Conservation (phyloP, 1,140 invertebrate species). For the Papilio xuthus region DNA sequence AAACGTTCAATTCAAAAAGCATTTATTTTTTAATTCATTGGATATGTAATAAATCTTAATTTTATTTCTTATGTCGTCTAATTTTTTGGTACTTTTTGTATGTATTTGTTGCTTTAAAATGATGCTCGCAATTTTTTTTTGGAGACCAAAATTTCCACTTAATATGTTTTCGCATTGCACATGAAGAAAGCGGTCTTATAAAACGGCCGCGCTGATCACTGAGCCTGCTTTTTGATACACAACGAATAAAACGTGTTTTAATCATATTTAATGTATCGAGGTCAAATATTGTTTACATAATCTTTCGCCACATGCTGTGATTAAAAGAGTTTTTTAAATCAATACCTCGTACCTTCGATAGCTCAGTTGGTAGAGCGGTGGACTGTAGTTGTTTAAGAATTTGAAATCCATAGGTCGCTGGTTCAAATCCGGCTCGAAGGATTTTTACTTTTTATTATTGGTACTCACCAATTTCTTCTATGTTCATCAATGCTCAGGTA, state of each 20-base stretch:
- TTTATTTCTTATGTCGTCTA: no score
- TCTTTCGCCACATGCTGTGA: not conserved
- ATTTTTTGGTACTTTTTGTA: no score
- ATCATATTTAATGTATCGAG: constrained; percentile 18
- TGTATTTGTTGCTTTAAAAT: no score
- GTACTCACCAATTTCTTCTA: no score
- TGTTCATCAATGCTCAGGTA: no score
- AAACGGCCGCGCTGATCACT: not conserved
- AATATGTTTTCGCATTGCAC: no score
- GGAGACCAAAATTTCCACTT: no score
- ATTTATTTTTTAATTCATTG: no score
- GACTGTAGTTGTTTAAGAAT: constrained; percentile 26
- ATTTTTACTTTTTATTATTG: not conserved
- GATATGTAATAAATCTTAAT: no score
- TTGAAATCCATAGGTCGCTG: constrained; percentile 38
- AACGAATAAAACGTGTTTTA: constrained; percentile 5
- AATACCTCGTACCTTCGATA: constrained; percentile 29
- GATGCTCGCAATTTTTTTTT: no score
- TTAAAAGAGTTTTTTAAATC: not conserved
- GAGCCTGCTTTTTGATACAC: not conserved
- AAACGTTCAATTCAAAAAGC: not conserved
- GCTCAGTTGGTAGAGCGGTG: constrained; percentile 39
- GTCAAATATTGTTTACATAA: not conserved
- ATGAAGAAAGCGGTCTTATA: not conserved
- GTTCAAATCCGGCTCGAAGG: constrained; percentile 40